These are phyloP conservation scores for Nerophis lumbriciformis DNA, from an alignment of 2,113 vertebrate species.

Conservation along the genomic window DNA sequence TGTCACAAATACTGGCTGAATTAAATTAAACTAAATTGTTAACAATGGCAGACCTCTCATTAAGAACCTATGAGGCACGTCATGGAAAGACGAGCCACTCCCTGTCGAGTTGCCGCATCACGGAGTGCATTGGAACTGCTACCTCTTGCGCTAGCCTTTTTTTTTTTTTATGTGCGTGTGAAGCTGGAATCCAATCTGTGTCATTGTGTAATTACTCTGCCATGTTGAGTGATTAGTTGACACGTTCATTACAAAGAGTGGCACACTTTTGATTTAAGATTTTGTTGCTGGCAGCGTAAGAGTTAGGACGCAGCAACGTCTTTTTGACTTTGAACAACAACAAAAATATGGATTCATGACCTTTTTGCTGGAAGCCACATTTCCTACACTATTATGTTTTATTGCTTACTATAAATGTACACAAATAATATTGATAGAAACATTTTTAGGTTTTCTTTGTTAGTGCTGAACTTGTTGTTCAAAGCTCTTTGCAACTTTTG, in stretches of 20 bases:
- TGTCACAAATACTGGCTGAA: too few species aligned
- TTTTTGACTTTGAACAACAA: slow-evolving; percentile 23
- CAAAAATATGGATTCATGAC: slow-evolving; percentile 12
- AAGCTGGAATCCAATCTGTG: slow-evolving; percentile 15
- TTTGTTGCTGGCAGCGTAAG: slow-evolving; percentile 29
- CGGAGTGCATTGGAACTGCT: not conserved
- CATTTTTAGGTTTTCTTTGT: too few species aligned
- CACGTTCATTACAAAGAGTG: slow-evolving; percentile 63
- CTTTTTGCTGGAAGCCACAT: slow-evolving; percentile 4
- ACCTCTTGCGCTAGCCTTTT: not conserved
- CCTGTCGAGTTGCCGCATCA: not conserved
- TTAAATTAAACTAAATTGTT: too few species aligned
- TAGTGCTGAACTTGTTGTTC: too few species aligned
- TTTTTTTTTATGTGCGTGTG: not conserved
- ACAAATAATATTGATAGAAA: too few species aligned
- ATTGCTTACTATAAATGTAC: too few species aligned
- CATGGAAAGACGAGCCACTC: not conserved
- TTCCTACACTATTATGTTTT: too few species aligned
- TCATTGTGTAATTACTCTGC: slow-evolving; percentile 37
- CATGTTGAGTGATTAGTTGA: slow-evolving; percentile 57
- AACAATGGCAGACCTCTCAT: too few species aligned
- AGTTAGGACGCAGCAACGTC: slow-evolving; percentile 18
- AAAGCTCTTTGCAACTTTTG: too few species aligned
- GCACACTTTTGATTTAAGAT: slow-evolving; percentile 59
- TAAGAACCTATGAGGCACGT: too few species aligned